Conservation (phyloP, 2,797 vertebrate species). For the Spea hammondii region DNA sequence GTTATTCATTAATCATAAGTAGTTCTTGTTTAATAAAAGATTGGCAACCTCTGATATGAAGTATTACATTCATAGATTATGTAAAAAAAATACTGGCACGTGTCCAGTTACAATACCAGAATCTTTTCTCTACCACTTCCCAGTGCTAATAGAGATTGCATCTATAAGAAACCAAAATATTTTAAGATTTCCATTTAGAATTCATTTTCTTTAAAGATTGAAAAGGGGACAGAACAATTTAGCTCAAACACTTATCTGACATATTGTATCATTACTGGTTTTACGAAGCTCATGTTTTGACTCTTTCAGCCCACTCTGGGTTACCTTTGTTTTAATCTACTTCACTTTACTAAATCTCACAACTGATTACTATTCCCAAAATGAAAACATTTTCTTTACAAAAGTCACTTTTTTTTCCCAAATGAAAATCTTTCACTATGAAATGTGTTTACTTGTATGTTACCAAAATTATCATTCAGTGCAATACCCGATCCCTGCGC, state of each 20-base stretch:
- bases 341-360: constrained; percentile 3
- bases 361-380: background rate
- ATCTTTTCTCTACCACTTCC: background rate
- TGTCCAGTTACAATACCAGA: background rate
- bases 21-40: too few relatives aligned
- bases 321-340: background rate
- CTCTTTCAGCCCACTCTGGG: background rate
- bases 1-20: too few relatives aligned
- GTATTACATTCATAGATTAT: too few relatives aligned
- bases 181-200: background rate
- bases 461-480: too few relatives aligned
- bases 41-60: too few relatives aligned
- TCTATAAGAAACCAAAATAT: background rate
- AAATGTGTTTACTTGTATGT: too few relatives aligned
- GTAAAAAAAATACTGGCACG: background rate
- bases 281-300: background rate
- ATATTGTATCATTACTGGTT: background rate
- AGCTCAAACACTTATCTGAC: background rate
- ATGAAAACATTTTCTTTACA: background rate
- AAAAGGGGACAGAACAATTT: background rate
- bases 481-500: too few relatives aligned
- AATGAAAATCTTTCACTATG: too few relatives aligned
- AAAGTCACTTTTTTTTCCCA: background rate
- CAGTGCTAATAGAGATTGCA: background rate
- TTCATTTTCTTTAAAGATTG: background rate